phyloP scores from a whole-genome alignment of 2,888 invertebrate species.

The Entomobrya multifasciata region DNA sequence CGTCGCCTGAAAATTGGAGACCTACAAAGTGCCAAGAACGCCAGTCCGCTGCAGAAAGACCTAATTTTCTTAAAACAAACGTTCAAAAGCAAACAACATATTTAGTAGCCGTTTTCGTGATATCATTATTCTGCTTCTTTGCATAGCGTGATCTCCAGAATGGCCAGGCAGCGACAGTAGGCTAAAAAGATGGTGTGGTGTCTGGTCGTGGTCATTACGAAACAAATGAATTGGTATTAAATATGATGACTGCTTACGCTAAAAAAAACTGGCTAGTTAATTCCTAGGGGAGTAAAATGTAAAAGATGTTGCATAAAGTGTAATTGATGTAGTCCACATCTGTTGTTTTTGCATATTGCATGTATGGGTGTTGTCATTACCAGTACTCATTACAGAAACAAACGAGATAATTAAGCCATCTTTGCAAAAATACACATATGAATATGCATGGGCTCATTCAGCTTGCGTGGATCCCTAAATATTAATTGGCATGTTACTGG shows the following conservation, averaged over 20 bases:
- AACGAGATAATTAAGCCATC: constrained; percentile 29
- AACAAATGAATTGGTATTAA: background rate
- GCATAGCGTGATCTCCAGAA: no score
- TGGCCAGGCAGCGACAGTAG: no score
- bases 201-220: no score
- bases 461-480: background rate
- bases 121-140: no score
- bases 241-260: background rate
- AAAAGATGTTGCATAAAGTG: background rate
- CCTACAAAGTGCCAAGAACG: no score
- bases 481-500: background rate
- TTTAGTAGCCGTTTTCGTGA: no score
- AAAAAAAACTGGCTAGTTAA: background rate
- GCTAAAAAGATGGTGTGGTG: no score
- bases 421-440: background rate
- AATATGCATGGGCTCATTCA: background rate
- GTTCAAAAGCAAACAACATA: no score
- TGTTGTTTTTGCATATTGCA: constrained; percentile 8
- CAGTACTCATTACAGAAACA: constrained; percentile 11
- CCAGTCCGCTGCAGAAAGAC: no score
- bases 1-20: no score
- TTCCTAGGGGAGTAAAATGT: background rate
- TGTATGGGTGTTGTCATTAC: background rate
- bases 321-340: background rate
- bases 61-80: no score